phyloP scores from a whole-genome alignment of 2,888 invertebrate species.

The Diadromus collaris region DNA sequence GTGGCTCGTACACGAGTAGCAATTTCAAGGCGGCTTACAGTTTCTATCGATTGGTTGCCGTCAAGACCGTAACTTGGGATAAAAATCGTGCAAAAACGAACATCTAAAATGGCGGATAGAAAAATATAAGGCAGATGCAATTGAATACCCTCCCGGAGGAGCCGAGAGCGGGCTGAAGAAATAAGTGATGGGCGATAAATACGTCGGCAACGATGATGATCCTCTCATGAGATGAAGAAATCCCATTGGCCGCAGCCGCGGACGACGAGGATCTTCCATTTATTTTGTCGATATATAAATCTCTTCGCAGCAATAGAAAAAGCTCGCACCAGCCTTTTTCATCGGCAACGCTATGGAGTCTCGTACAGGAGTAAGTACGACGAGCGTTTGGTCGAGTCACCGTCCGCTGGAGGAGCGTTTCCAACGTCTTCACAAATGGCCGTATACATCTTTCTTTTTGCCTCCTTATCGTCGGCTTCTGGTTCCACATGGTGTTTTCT shows the following conservation, averaged over 20 bases:
- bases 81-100: neutral
- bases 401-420: slow-evolving; percentile 1
- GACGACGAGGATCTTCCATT: neutral
- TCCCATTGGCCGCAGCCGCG: neutral
- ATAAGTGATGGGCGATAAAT: slow-evolving; percentile 34
- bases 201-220: neutral
- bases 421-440: neutral
- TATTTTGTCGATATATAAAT: neutral
- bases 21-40: neutral
- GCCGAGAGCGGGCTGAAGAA: neutral
- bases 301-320: neutral
- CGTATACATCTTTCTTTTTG: slow-evolving; percentile 7
- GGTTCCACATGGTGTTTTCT: neutral
- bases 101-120: neutral
- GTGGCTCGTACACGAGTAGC: neutral
- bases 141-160: neutral
- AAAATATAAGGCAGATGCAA: neutral
- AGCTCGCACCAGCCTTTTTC: neutral
- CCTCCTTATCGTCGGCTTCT: slow-evolving; percentile 8
- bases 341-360: neutral
- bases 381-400: neutral
- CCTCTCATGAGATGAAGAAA: slow-evolving; percentile 15
- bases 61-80: neutral
- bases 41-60: neutral
- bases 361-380: neutral